A percentile compares a stretch with the other conserved stretches of the same genome.
Conservation (phyloP, 2,113 vertebrate species). For the Pontoporia blainvillei region DNA sequence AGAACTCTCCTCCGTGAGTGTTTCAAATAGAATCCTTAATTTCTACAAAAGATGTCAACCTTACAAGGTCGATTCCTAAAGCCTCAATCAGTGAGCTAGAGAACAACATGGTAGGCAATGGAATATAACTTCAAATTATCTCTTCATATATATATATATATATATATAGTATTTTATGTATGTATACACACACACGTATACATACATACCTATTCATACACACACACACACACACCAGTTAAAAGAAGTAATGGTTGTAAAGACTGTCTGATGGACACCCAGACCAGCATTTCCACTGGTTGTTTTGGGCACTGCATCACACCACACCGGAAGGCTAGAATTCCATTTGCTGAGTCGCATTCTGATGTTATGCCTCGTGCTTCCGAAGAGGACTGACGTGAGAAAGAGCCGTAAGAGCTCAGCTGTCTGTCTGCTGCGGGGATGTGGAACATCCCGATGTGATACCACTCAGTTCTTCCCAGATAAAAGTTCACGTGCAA, state of each 20-base stretch:
- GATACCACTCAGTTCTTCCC: not conserved
- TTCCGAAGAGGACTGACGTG: not conserved
- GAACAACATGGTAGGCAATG: not conserved
- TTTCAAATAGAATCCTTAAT: slow-evolving; percentile 59
- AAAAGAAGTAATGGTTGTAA: not conserved
- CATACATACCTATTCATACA: fast-evolving
- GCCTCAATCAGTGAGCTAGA: not conserved
- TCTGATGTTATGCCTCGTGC: not conserved
- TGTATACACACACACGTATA: not conserved
- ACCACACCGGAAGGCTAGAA: not conserved
- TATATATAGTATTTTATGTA: not conserved
- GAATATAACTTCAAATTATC: not conserved
- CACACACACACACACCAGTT: not conserved
- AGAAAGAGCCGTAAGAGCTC: not conserved
- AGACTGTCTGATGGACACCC: not conserved
- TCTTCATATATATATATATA: not conserved
- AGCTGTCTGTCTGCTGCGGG: not conserved
- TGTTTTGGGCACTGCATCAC: not conserved
- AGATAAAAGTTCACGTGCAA: not conserved
- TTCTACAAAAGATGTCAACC: not conserved
- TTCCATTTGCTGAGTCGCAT: not conserved
- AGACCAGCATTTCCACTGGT: no score
- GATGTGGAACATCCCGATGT: not conserved
- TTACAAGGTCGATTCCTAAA: slow-evolving; percentile 19
- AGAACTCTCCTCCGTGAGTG: slow-evolving; percentile 68